Percentiles rank a stretch among this genome's conserved stretches.
phyloP scores from a whole-genome alignment of 2,797 vertebrate species.

The Pangasius djambal region DNA sequence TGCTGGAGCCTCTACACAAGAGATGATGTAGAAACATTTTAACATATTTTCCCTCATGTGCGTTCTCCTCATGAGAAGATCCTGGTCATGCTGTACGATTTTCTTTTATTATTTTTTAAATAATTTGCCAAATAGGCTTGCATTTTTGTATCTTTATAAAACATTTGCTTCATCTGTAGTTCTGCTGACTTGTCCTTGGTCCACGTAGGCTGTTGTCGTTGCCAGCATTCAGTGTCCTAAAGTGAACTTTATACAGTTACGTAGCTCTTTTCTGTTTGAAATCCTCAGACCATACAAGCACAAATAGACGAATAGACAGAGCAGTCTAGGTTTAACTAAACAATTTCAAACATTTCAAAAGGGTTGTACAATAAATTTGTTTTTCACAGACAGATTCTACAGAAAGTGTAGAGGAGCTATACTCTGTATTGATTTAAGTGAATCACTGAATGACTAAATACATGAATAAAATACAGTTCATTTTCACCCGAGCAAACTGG shows the following conservation, averaged over 20 bases:
- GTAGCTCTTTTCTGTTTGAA: neutral
- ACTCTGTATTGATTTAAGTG: neutral
- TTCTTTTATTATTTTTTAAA: neutral
- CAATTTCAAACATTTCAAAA: neutral
- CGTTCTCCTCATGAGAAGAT: neutral
- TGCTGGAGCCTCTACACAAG: neutral
- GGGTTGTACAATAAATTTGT: neutral
- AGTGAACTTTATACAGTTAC: constrained; percentile 21
- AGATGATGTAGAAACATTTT: neutral
- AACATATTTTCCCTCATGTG: neutral
- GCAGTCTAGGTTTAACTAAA: neutral
- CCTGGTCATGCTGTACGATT: neutral
- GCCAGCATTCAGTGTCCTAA: constrained; percentile 55
- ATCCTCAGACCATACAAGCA: neutral
- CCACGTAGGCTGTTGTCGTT: constrained; percentile 10
- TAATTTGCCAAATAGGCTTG: neutral
- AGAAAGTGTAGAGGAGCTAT: neutral
- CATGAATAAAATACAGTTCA: neutral
- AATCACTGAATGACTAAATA: neutral
- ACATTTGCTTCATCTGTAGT: neutral
- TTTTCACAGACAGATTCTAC: neutral
- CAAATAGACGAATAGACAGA: neutral
- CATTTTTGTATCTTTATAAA: neutral
- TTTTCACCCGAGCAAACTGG: neutral
- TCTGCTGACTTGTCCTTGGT: neutral